Evolutionary conservation across 2,113 vertebrate genomes (phyloP), one percentile per base, ranked within the genome.

Genomic region (Gorilla gorilla): DNA sequence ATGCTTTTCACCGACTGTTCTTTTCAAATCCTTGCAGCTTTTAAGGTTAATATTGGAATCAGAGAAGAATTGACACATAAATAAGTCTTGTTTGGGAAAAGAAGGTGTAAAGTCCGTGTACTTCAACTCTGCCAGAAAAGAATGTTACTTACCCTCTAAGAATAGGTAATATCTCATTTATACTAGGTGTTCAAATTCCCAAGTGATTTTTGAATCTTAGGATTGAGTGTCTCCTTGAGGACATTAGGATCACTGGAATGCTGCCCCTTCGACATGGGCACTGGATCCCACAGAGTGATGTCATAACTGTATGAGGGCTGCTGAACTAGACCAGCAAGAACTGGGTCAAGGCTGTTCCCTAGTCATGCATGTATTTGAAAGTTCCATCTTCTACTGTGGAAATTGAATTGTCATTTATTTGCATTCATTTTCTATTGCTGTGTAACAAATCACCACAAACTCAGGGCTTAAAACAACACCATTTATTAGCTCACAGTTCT

Each of bases 1-100:
- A 43, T 4, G 18, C 11, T 89, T 96, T 72, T n/a, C 48, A 8
- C 57, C n/a, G n/a, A 88, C 20, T 68, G 0, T 88, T 85, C 70
- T 96, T 95, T 95, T 83, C 70, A 93, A 83, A 85, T 40, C 52
- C 61, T 84, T 93, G 68, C 48, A 91, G 43, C 66, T 96, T 95
- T 84, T 50, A 83, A 92, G 59, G 40, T 43, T 95, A 75, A 52
- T 6, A 6, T 25, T 96, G 93, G 91, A 94, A 73, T 64, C 57
- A 66, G 61, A 90, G 48, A 80, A 25, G 89, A 52, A 32, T 68
- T 76, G 79, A 59, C 12, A 64, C 8, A 23, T 80, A 55, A 73
- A 35, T 50, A 72, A 22, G 4, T 80, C 45, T 92, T 68, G 32
- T 93, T 94, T 88, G 78, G 70, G 73, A 88, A 68, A 94, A 78